Percentiles rank a stretch among this genome's conserved stretches.
phyloP scores from a whole-genome alignment of 1,140 invertebrate genomes.

The Dinoponera quadriceps region DNA sequence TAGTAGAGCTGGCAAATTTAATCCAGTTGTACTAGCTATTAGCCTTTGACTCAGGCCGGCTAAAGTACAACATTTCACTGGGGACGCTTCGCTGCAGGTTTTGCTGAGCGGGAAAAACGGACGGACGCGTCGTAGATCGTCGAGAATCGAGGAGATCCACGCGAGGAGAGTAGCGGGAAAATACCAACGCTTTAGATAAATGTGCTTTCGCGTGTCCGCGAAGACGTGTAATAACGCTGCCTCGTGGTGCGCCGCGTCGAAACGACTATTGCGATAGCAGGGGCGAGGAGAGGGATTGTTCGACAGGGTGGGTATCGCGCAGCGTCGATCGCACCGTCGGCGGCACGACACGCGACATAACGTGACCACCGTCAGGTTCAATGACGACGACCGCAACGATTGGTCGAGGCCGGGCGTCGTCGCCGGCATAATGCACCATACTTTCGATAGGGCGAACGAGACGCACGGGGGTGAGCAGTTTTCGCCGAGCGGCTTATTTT shows the following conservation, averaged over 20 bases:
- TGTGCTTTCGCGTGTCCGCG: background rate
- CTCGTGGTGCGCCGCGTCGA: conserved; percentile 5
- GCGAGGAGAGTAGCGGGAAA: background rate
- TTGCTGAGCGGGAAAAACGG: too few species aligned
- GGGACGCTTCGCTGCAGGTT: too few species aligned
- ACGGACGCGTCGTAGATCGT: too few species aligned
- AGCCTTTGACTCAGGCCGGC: too few species aligned
- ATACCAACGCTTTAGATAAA: conserved; percentile 1
- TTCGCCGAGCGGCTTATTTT: background rate
- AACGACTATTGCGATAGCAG: conserved; percentile 4
- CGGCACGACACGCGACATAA: conserved; percentile 62
- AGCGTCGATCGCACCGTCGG: conserved; percentile 28
- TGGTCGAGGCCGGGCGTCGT: conserved; percentile 57
- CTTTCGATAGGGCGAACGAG: background rate
- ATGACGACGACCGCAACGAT: conserved; percentile 69
- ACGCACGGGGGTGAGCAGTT: background rate
- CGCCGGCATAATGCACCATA: conserved; percentile 24
- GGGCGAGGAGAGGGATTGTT: conserved; percentile 14
- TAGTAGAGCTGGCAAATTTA: too few species aligned
- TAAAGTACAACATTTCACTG: too few species aligned
- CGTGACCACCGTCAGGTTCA: conserved; percentile 71
- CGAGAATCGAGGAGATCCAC: too few species aligned
- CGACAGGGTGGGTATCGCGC: conserved; percentile 27
- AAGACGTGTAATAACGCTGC: background rate
- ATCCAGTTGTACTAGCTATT: too few species aligned